phyloP scores from a whole-genome alignment of 2,797 vertebrate genomes.

The Zenarchopterus dispar region DNA sequence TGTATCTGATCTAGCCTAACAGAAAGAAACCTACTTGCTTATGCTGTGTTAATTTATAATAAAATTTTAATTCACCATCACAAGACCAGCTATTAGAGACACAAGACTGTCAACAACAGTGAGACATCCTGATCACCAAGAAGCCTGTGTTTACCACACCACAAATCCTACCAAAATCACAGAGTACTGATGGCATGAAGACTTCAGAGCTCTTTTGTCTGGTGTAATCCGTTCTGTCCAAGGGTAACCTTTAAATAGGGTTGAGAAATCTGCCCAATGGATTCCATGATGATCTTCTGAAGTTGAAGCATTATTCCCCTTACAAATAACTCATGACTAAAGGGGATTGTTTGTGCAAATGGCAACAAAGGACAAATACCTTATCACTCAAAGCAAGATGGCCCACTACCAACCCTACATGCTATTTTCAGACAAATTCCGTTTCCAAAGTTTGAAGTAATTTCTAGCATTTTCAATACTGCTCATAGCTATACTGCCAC shows the following conservation, averaged over 20 bases:
- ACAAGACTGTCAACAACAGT: slow-evolving; percentile 48
- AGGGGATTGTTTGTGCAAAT: too few relatives aligned
- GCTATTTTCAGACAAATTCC: too few relatives aligned
- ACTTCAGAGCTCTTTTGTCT: slow-evolving; percentile 8
- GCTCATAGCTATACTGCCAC: too few relatives aligned
- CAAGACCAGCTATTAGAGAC: slow-evolving; percentile 38
- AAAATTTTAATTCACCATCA: slow-evolving; percentile 39
- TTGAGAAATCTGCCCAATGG: neutral
- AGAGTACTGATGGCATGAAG: slow-evolving; percentile 13
- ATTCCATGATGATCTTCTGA: neutral
- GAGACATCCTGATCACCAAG: slow-evolving; percentile 47
- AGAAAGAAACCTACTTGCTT: neutral
- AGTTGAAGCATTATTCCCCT: neutral
- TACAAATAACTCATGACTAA: neutral
- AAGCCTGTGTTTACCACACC: slow-evolving; percentile 35
- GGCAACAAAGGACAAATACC: too few relatives aligned
- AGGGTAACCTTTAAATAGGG: neutral
- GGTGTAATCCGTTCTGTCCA: slow-evolving; percentile 1
- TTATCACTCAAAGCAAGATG: too few relatives aligned
- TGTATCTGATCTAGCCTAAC: slow-evolving; percentile 30
- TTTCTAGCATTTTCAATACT: too few relatives aligned
- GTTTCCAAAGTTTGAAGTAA: too few relatives aligned
- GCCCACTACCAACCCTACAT: too few relatives aligned
- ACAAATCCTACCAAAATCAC: slow-evolving; percentile 32
- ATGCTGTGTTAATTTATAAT: slow-evolving; percentile 26